Conservation (phyloP, 2,113 vertebrate species). For the Panthera uncia region DNA sequence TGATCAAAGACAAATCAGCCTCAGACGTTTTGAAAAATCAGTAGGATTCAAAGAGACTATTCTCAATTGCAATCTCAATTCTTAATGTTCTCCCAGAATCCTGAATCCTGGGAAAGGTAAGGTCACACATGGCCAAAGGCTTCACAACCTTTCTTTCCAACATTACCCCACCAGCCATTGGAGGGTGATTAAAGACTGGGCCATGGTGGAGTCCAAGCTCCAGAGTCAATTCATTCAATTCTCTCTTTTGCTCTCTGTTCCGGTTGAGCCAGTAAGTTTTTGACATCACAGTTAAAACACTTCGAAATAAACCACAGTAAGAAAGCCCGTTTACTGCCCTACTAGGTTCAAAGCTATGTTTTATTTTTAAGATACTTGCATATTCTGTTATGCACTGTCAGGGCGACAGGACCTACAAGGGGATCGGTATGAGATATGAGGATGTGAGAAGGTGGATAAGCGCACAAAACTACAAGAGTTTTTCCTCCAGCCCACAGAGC, state of each 20-base stretch:
- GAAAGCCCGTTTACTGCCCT: constrained; percentile 58
- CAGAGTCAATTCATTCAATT: background rate
- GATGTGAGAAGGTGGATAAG: constrained; percentile 46
- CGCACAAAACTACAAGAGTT: constrained; percentile 44
- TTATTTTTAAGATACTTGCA: constrained; percentile 53
- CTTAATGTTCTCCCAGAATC: constrained; percentile 19
- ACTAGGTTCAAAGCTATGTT: constrained; percentile 57
- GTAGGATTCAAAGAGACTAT: constrained; percentile 43
- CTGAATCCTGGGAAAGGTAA: background rate
- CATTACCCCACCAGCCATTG: background rate
- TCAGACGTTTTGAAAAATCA: background rate
- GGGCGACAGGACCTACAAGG: constrained; percentile 42
- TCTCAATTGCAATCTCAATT: constrained; percentile 43
- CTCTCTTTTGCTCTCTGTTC: background rate
- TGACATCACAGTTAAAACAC: constrained; percentile 70
- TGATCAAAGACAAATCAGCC: constrained; percentile 41
- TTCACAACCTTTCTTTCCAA: background rate
- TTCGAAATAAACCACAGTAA: constrained; percentile 71
- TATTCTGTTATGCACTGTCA: constrained; percentile 7
- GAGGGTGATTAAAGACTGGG: background rate
- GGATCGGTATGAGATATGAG: constrained; percentile 22
- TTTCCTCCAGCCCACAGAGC: constrained; percentile 45
- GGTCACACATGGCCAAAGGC: background rate
- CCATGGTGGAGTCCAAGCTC: background rate
- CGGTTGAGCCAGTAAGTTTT: constrained; percentile 52